A percentile compares a stretch with the other conserved stretches of the same genome.
Evolutionary conservation across 1,140 invertebrate genomes (phyloP).

Genomic region (Ips nitidus): DNA sequence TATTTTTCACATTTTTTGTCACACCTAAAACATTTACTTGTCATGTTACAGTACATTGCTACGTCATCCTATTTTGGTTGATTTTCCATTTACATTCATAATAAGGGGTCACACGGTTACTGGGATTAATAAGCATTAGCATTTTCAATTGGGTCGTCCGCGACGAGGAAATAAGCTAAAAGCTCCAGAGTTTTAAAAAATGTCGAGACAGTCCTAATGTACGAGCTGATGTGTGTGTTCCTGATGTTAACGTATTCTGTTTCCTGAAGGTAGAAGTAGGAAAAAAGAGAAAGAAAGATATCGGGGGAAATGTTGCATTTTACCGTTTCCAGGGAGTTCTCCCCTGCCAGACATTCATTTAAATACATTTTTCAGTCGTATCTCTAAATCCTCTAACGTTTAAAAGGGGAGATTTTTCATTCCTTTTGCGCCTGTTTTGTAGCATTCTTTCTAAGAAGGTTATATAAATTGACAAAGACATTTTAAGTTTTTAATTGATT

Average conservation of each 20-base stretch:
- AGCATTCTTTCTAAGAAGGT: too few species aligned
- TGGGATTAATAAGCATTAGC: neutral
- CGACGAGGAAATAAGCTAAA: neutral
- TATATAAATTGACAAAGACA: too few species aligned
- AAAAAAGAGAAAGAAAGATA: constrained; percentile 3
- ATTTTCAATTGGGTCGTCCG: neutral
- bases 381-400: neutral
- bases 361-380: neutral
- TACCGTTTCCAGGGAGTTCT: neutral
- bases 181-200: constrained; percentile 2
- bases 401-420: too few species aligned
- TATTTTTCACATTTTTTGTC: too few species aligned
- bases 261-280: neutral
- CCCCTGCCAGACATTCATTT: neutral
- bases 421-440: too few species aligned
- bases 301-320: constrained; percentile 4
- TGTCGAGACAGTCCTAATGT: neutral
- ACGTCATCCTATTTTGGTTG: too few species aligned
- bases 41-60: too few species aligned
- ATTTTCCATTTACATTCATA: too few species aligned
- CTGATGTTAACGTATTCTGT: constrained; percentile 6
- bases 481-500: too few species aligned
- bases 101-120: neutral
- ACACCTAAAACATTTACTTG: too few species aligned
- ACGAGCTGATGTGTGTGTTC: constrained; percentile 1